Percentiles rank a stretch among this genome's conserved stretches.
phyloP scores from a whole-genome alignment of 1,140 invertebrate species.

The Aricia agestis region DNA sequence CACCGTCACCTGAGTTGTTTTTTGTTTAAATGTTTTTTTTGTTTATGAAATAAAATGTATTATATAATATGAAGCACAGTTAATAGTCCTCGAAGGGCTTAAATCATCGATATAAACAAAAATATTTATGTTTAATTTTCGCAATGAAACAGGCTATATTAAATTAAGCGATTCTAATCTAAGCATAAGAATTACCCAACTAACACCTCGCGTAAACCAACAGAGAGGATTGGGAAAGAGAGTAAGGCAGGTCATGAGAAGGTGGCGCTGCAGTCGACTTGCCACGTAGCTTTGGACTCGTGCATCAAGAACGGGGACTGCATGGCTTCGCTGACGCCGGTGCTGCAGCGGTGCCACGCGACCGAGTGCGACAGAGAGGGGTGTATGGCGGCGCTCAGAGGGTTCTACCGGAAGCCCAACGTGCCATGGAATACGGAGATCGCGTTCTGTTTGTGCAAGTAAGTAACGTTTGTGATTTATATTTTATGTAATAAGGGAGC shows the following conservation, averaged over 20 bases:
- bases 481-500: too few species aligned
- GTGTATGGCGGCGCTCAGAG: slow-evolving; percentile 91
- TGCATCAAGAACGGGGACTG: slow-evolving; percentile 88
- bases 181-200: neutral
- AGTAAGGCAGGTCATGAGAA: slow-evolving; percentile 70
- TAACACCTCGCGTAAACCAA: slow-evolving; percentile 53
- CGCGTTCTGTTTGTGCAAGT: slow-evolving; percentile 95
- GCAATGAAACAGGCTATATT: neutral
- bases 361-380: slow-evolving; percentile 86
- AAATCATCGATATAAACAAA: neutral
- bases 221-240: slow-evolving; percentile 71
- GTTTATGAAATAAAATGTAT: slow-evolving; percentile 9
- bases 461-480: slow-evolving; percentile 59
- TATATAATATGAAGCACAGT: neutral
- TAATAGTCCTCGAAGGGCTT: neutral
- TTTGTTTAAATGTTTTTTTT: slow-evolving; percentile 7
- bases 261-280: slow-evolving; percentile 82
- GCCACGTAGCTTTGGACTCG: slow-evolving; percentile 83
- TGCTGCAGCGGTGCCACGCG: slow-evolving; percentile 87
- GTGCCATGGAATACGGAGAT: slow-evolving; percentile 90
- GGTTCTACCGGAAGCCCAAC: slow-evolving; percentile 87
- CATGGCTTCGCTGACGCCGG: slow-evolving; percentile 83
- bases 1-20: neutral
- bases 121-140: neutral
- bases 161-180: too few species aligned